These are phyloP conservation scores for Escarpia spicata DNA, from an alignment of 2,888 invertebrate species.

Conservation along the genomic window DNA sequence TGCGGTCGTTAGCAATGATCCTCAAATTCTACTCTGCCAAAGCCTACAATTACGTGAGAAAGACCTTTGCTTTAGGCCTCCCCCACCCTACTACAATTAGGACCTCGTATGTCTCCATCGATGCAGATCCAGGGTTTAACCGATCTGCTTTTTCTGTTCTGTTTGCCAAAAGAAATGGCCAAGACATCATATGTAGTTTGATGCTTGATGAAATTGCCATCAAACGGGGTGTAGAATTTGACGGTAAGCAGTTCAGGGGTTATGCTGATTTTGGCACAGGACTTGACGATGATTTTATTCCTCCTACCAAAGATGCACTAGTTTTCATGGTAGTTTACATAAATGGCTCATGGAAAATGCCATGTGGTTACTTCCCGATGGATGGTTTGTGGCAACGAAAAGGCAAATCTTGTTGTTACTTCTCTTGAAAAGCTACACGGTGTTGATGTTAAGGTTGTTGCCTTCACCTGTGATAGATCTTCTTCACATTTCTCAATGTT, in stretches of 20 bases:
- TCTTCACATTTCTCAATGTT: background rate
- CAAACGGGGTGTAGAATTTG: background rate
- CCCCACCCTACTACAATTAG: background rate
- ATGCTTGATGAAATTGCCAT: background rate
- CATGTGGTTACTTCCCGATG: slow-evolving; percentile 20
- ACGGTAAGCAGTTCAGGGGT: background rate
- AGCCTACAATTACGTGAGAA: background rate
- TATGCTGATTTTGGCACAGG: background rate
- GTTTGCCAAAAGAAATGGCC: background rate
- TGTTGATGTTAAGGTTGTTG: slow-evolving; percentile 18
- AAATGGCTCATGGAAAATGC: background rate
- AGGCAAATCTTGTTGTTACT: background rate
- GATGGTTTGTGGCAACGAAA: background rate
- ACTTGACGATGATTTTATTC: background rate
- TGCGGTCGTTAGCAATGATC: background rate
- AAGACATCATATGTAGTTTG: background rate
- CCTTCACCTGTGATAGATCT: slow-evolving; percentile 19
- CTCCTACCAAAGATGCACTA: background rate
- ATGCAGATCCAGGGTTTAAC: background rate
- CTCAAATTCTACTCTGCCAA: background rate
- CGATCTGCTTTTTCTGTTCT: background rate
- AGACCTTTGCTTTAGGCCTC: background rate
- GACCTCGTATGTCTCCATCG: background rate
- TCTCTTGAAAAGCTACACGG: slow-evolving; percentile 17
- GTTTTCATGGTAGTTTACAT: slow-evolving; percentile 18